Conservation (phyloP, 2,888 invertebrate genomes). For the Ophraella communa region DNA sequence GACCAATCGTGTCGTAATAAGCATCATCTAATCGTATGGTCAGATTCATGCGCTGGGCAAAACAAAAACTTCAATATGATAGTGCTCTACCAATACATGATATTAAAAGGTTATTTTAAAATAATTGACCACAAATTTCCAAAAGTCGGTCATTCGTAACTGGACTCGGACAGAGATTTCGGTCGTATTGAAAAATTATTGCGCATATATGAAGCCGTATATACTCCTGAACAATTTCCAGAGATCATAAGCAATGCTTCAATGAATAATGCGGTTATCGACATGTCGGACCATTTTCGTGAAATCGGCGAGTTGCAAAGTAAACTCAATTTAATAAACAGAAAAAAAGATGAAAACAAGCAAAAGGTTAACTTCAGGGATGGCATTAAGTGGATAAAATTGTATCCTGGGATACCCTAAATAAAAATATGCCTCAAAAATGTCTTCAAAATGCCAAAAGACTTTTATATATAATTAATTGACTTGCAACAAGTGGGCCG, state of each 20-base stretch:
- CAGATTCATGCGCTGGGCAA: slow-evolving; percentile 47
- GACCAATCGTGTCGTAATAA: neutral
- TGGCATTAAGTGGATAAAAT: no score
- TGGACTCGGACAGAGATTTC: slow-evolving; percentile 52
- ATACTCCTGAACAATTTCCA: neutral
- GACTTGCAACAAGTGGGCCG: no score
- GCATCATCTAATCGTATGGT: slow-evolving; percentile 36
- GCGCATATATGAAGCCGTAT: slow-evolving; percentile 40
- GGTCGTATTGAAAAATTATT: slow-evolving; percentile 48
- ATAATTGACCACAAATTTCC: slow-evolving; percentile 51
- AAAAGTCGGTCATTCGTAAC: slow-evolving; percentile 49
- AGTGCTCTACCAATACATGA: slow-evolving; percentile 41
- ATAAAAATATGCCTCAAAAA: no score
- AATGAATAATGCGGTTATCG: neutral
- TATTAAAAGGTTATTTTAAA: slow-evolving; percentile 44
- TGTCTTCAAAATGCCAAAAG: no score
- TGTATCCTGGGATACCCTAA: no score
- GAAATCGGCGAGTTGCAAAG: no score
- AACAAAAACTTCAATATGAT: slow-evolving; percentile 47
- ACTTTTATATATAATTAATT: no score
- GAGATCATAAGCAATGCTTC: neutral
- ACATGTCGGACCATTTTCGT: no score
- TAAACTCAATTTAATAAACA: no score
- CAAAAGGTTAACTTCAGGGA: no score
- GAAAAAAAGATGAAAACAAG: no score